A percentile compares a stretch with the other conserved stretches of the same genome.
Conservation (phyloP, 2,797 vertebrate genomes). For the Xiphorhynchus erythropygius region DNA sequence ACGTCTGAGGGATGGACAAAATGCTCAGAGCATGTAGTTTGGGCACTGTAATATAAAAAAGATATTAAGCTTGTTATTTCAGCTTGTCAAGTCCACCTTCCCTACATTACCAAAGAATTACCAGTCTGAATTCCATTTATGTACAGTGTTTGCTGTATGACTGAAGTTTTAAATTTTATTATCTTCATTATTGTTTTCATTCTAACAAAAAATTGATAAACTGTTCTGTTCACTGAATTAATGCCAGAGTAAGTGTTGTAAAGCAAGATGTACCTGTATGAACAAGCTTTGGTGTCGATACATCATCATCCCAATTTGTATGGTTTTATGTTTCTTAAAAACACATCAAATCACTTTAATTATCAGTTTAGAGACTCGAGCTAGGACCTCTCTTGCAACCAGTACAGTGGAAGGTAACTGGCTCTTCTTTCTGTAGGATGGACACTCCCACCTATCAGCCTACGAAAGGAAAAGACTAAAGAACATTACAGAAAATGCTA, state of each 20-base stretch:
- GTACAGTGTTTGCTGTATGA: rapidly evolving
- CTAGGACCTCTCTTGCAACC: neutral
- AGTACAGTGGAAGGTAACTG: neutral
- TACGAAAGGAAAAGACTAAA: constrained; percentile 89
- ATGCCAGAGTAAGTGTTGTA: neutral
- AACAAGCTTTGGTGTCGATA: neutral
- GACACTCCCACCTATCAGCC: constrained; percentile 72
- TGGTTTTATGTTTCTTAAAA: neutral
- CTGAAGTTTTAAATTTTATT: neutral
- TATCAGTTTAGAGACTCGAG: neutral
- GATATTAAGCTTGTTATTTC: neutral
- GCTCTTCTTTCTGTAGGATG: constrained; percentile 48
- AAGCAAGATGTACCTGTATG: rapidly evolving
- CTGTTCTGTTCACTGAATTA: neutral
- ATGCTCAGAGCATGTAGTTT: rapidly evolving
- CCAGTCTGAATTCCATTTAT: rapidly evolving
- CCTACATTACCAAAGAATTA: rapidly evolving
- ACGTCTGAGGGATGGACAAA: neutral
- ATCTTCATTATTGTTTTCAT: rapidly evolving
- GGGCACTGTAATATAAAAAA: neutral
- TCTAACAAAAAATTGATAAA: neutral
- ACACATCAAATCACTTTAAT: neutral
- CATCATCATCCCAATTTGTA: rapidly evolving
- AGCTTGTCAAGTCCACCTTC: neutral
- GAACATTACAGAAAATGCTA: constrained; percentile 88